Percentiles rank a stretch among this genome's conserved stretches.
Evolutionary conservation across 2,797 vertebrate species (phyloP).

Genomic region (Steatocranus sp.): DNA sequence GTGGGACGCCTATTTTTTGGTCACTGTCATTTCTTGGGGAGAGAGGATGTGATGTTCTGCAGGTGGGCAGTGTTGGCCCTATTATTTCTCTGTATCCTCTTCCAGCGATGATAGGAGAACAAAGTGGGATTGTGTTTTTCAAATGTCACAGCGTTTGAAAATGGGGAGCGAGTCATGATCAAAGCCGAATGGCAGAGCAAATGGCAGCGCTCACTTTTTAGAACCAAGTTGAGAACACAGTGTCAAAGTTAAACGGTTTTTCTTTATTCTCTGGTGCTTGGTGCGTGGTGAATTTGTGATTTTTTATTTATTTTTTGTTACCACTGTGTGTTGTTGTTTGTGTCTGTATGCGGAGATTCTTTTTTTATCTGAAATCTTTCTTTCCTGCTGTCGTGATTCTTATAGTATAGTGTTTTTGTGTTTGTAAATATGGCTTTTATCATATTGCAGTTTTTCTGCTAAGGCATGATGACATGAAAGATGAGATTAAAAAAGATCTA

Average conservation of each 20-base stretch:
- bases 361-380: background rate
- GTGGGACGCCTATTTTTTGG: constrained; percentile 57
- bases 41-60: constrained; percentile 46
- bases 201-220: constrained; percentile 38
- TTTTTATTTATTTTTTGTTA: background rate
- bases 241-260: constrained; percentile 50
- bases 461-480: background rate
- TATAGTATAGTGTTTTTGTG: background rate
- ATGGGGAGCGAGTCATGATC: constrained; percentile 48
- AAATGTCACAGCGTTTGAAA: constrained; percentile 59
- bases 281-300: background rate
- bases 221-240: constrained; percentile 30
- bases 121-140: constrained; percentile 54
- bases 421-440: background rate
- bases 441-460: background rate
- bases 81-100: constrained; percentile 52
- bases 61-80: constrained; percentile 40
- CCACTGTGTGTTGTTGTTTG: background rate
- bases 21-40: constrained; percentile 55
- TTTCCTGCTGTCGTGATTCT: background rate
- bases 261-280: background rate
- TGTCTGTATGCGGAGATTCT: background rate
- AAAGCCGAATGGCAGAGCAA: constrained; percentile 48
- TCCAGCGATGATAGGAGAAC: constrained; percentile 44
- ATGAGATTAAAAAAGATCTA: background rate